These are phyloP conservation scores for Araneus ventricosus DNA, from an alignment of 1,140 invertebrate genomes.

Conservation along the genomic window DNA sequence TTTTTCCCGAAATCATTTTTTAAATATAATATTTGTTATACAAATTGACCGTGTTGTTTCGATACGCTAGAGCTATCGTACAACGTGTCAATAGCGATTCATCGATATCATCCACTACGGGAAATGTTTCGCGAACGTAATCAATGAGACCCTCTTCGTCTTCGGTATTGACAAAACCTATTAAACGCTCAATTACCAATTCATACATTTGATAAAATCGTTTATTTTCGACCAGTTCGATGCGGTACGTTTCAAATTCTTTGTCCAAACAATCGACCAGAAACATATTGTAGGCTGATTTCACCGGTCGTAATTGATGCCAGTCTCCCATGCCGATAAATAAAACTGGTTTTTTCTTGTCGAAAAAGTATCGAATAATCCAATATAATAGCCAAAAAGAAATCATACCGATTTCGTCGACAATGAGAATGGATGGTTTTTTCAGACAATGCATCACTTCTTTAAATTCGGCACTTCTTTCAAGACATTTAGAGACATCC, in stretches of 20 bases:
- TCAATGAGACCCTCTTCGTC: background rate
- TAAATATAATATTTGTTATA: conserved; percentile 5
- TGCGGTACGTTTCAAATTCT: background rate
- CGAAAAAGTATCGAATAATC: conserved; percentile 19
- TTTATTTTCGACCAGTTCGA: background rate
- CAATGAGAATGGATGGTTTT: background rate
- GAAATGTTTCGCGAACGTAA: background rate
- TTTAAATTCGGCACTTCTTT: background rate
- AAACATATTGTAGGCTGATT: background rate
- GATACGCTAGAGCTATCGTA: background rate
- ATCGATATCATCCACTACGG: background rate
- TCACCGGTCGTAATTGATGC: background rate
- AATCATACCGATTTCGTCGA: conserved; percentile 39
- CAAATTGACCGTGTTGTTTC: background rate
- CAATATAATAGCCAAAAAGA: conserved; percentile 1
- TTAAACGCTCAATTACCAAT: background rate
- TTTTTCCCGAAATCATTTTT: background rate
- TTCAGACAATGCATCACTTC: background rate
- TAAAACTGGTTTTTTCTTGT: background rate
- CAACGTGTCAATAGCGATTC: background rate
- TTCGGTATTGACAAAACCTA: background rate
- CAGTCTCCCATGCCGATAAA: background rate
- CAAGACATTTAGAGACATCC: background rate
- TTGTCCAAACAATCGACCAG: background rate
- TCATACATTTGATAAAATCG: background rate